Evolutionary conservation across 1,140 invertebrate genomes (phyloP).

Genomic region (Danaus melanippus): DNA sequence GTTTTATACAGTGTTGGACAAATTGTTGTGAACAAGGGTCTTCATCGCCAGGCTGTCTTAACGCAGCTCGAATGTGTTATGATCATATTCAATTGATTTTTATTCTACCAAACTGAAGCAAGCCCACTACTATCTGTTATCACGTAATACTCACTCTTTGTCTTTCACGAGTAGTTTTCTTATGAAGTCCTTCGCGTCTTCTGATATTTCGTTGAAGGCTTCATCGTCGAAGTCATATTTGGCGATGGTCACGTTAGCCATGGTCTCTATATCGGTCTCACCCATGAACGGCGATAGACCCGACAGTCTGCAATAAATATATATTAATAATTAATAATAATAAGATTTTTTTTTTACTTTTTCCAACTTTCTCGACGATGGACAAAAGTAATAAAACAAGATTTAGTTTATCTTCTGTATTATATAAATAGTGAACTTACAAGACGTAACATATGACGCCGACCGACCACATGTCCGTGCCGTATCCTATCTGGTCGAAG

Average conservation of each 20-base stretch:
- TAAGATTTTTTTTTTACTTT: constrained; percentile 1
- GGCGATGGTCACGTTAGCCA: constrained; percentile 96
- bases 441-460: constrained; percentile 98
- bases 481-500: constrained; percentile 95
- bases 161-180: constrained; percentile 89
- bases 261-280: constrained; percentile 96
- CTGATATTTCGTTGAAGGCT: constrained; percentile 91
- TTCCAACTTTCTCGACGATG: background rate
- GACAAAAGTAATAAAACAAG: no score
- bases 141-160: constrained; percentile 82
- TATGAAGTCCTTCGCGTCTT: constrained; percentile 95
- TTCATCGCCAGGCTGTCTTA: constrained; percentile 60
- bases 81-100: background rate
- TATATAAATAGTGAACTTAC: constrained; percentile 78
- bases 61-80: constrained; percentile 28
- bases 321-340: constrained; percentile 2
- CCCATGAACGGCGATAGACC: constrained; percentile 99
- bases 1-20: constrained; percentile 48
- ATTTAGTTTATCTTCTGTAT: no score
- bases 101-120: constrained; percentile 3
- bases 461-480: constrained; percentile 98
- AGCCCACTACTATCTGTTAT: background rate
- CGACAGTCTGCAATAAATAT: constrained; percentile 81
- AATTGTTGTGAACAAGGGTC: constrained; percentile 58
- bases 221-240: constrained; percentile 97